Percentiles rank a stretch among this genome's conserved stretches.
Conservation (phyloP, 2,797 vertebrate species). For the Gambelia wislizenii region DNA sequence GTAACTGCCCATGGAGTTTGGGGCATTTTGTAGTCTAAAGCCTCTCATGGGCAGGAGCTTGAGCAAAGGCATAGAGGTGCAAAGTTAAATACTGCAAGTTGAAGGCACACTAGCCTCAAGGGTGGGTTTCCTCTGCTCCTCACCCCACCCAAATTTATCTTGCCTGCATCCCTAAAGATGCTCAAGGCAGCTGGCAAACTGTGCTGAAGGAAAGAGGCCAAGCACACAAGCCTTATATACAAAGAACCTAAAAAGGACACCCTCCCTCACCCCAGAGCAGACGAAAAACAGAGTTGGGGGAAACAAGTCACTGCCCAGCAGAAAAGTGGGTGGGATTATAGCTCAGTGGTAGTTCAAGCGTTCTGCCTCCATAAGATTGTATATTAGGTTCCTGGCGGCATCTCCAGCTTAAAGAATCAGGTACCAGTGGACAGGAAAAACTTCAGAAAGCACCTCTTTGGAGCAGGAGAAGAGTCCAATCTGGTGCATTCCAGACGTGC, state of each 20-base stretch:
- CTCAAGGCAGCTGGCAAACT: not conserved
- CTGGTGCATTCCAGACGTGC: too few species aligned
- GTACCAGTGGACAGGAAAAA: not conserved
- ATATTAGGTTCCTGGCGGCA: not conserved
- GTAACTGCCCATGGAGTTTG: too few species aligned
- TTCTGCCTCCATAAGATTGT: not conserved
- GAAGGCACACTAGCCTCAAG: not conserved
- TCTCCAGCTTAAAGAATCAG: not conserved
- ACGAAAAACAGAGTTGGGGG: not conserved
- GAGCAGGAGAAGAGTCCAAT: too few species aligned
- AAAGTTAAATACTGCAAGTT: not conserved
- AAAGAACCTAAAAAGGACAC: not conserved
- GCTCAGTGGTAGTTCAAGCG: not conserved
- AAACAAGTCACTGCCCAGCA: not conserved
- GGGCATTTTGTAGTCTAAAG: too few species aligned
- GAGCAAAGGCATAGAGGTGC: too few species aligned
- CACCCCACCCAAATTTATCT: too few species aligned
- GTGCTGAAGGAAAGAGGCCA: not conserved
- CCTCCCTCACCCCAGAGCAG: not conserved
- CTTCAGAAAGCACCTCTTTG: not conserved
- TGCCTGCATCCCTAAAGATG: too few species aligned
- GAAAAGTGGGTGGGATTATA: not conserved
- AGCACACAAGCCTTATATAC: not conserved
- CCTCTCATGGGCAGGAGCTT: too few species aligned
- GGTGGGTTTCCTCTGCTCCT: too few species aligned